These are phyloP conservation scores for Montipora efflorescens DNA, from an alignment of 64 coral and sea anemone species.

Conservation along the genomic window DNA sequence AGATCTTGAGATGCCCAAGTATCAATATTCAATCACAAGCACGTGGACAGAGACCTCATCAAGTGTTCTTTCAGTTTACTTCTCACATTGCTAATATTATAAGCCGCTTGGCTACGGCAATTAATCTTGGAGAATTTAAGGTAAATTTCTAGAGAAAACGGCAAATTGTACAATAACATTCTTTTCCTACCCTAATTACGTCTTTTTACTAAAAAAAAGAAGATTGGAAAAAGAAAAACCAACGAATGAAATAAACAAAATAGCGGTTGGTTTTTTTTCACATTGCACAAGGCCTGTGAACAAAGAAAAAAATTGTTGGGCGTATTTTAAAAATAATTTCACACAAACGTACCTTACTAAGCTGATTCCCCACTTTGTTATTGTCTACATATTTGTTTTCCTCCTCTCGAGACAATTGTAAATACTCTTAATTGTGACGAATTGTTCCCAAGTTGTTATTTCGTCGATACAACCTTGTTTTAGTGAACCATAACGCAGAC, in stretches of 20 bases:
- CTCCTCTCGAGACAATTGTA: too few species aligned
- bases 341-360: background rate
- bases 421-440: background rate
- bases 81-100: conserved; percentile 3
- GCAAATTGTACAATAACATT: too few species aligned
- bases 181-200: too few species aligned
- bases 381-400: background rate
- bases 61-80: conserved; percentile 23
- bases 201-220: background rate
- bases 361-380: background rate
- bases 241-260: background rate
- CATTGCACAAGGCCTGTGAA: background rate
- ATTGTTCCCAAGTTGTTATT: background rate
- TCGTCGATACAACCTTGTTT: background rate
- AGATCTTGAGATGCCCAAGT: too few species aligned
- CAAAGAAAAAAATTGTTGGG: background rate
- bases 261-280: background rate
- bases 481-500: background rate
- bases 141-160: background rate
- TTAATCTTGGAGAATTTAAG: conserved; percentile 30
- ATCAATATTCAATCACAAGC: too few species aligned
- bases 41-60: background rate
- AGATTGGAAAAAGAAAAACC: background rate
- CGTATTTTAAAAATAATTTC: background rate
- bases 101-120: background rate